A percentile compares a stretch with the other conserved stretches of the same genome.
Evolutionary conservation across 2,113 vertebrate genomes (phyloP).

Genomic region (Martes martes): DNA sequence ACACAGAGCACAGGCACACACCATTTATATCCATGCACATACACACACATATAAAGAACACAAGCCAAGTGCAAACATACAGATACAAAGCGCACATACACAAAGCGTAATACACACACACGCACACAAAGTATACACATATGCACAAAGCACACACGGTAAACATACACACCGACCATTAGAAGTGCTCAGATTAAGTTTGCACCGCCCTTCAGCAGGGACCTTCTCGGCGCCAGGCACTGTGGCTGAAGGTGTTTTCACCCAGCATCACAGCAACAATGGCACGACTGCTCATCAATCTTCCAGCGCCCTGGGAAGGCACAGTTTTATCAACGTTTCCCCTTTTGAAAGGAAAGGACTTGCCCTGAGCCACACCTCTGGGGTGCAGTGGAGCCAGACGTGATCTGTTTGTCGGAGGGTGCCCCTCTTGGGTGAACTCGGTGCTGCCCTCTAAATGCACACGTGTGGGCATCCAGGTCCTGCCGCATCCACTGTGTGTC

Average conservation of each 20-base stretch:
- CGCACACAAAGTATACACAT: neutral
- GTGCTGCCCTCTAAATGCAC: neutral
- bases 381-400: neutral
- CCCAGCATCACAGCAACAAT: neutral
- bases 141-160: neutral
- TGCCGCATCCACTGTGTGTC: neutral
- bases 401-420: neutral
- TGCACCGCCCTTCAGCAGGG: neutral
- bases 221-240: neutral
- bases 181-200: neutral
- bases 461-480: neutral
- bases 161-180: neutral
- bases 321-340: neutral
- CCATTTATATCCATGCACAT: neutral
- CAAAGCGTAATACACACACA: neutral
- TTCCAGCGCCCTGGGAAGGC: neutral
- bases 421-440: no score
- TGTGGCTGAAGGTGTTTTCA: neutral
- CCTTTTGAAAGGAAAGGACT: neutral
- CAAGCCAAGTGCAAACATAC: neutral
- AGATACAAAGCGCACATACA: neutral
- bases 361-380: neutral
- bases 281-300: neutral
- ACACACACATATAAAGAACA: neutral
- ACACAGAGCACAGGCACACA: neutral